Conservation (phyloP, 2,113 vertebrate genomes). For the Gadus macrocephalus region DNA sequence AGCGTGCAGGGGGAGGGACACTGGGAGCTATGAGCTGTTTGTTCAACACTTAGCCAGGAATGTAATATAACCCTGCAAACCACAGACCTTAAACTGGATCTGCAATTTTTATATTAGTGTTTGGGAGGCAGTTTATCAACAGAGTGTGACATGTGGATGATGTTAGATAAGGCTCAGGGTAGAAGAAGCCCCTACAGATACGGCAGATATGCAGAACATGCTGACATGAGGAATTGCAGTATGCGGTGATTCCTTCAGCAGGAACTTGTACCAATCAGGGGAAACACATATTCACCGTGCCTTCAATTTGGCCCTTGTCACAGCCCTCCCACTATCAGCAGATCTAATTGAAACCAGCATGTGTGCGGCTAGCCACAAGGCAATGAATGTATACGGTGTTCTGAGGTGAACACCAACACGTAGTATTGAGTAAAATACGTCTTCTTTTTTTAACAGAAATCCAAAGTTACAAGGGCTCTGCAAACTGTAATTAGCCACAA, state of each 20-base stretch:
- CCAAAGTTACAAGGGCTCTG: not conserved
- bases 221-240: not conserved
- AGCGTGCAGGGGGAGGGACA: not conserved
- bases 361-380: not conserved
- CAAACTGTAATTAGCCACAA: not conserved
- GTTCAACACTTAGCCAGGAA: not conserved
- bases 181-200: no score
- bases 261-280: not conserved
- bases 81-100: conserved; percentile 1
- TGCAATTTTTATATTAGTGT: no score
- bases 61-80: conserved; percentile 24
- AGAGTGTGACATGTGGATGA: no score
- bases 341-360: not conserved
- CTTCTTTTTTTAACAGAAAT: not conserved
- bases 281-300: not conserved
- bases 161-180: no score
- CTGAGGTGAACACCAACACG: not conserved
- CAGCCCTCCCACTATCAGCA: not conserved
- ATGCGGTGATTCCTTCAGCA: not conserved
- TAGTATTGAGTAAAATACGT: not conserved
- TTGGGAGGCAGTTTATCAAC: no score
- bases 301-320: not conserved
- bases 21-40: not conserved
- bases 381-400: not conserved
- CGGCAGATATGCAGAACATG: not conserved